Evolutionary conservation across 2,888 invertebrate species (phyloP).

Genomic region (Mantis religiosa): DNA sequence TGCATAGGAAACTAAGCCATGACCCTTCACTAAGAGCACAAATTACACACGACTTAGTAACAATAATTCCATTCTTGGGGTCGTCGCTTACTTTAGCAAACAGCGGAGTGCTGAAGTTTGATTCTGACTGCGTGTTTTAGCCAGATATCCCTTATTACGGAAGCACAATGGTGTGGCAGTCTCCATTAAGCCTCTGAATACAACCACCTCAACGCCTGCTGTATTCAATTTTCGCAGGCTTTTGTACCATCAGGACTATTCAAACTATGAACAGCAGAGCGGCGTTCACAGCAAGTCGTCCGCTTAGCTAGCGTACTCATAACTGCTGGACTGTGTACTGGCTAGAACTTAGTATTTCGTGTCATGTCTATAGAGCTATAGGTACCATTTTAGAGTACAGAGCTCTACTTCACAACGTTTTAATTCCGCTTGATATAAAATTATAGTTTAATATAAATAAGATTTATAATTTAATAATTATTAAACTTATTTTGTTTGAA

Average conservation of each 20-base stretch:
- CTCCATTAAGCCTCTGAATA: not conserved
- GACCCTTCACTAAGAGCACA: not conserved
- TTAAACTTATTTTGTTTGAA: no score
- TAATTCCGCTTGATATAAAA: no score
- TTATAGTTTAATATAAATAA: no score
- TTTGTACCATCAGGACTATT: not conserved
- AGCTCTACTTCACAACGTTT: no score
- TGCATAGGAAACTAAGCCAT: not conserved
- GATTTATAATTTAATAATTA: no score
- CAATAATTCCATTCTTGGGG: not conserved
- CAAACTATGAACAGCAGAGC: not conserved
- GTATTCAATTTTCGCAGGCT: not conserved
- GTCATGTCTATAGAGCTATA: no score
- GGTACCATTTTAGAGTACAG: no score
- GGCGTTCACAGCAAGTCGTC: not conserved
- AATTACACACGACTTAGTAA: not conserved
- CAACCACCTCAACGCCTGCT: not conserved
- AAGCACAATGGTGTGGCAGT: not conserved
- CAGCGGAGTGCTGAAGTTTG: not conserved
- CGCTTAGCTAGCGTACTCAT: not conserved
- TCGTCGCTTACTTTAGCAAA: not conserved
- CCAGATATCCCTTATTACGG: not conserved
- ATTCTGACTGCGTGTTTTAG: not conserved
- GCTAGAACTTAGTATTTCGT: no score
- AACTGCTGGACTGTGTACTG: no score